These are phyloP conservation scores for Eupithecia inturbata DNA, from an alignment of 2,888 invertebrate genomes.

Conservation along the genomic window DNA sequence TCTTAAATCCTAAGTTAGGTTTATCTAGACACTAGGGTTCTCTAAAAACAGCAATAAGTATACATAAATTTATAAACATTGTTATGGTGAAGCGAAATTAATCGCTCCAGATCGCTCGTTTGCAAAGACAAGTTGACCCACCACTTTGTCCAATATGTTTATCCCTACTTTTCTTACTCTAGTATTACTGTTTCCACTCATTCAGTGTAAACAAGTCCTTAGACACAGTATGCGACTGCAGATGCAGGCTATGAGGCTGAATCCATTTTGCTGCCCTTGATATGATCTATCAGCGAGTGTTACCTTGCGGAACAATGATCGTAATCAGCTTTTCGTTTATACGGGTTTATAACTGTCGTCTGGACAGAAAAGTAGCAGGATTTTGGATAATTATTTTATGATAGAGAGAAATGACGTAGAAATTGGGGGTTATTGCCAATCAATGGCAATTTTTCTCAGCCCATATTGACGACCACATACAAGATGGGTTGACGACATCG, in stretches of 20 bases:
- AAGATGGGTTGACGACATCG: neutral
- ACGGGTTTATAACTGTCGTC: neutral
- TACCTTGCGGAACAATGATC: slow-evolving; percentile 1
- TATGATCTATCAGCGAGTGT: neutral
- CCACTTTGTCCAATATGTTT: too few relatives aligned
- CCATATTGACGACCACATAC: neutral
- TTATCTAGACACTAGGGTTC: too few relatives aligned
- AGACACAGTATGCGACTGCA: neutral
- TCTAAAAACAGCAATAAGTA: too few relatives aligned
- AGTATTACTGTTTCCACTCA: neutral
- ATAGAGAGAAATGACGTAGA: neutral
- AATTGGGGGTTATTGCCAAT: neutral
- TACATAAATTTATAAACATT: too few relatives aligned
- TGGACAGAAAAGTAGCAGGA: neutral
- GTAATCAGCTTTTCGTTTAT: neutral
- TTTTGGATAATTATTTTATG: neutral
- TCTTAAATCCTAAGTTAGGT: too few relatives aligned
- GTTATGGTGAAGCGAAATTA: too few relatives aligned
- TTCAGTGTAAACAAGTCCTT: neutral
- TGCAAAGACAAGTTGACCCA: neutral
- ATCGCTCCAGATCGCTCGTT: neutral
- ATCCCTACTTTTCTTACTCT: neutral
- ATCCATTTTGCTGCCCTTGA: slow-evolving; percentile 7
- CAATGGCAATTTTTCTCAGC: neutral
- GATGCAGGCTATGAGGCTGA: slow-evolving; percentile 10